Conservation (phyloP, 2,113 vertebrate species). For the Xenus cinereus region DNA sequence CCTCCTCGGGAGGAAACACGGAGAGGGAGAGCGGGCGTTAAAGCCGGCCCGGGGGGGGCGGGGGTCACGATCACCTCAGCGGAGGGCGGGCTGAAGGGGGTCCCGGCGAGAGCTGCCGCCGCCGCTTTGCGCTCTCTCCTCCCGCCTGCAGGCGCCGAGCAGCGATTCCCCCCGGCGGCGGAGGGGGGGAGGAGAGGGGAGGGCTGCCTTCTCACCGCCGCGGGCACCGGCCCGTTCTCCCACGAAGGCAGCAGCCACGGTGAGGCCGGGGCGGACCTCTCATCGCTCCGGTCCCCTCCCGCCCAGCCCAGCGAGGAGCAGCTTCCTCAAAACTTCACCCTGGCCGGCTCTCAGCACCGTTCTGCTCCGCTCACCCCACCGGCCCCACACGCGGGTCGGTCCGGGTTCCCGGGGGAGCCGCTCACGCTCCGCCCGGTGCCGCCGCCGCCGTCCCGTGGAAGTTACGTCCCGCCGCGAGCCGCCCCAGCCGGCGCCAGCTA, state of each 20-base stretch:
- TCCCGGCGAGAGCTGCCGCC: background rate
- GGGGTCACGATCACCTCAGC: background rate
- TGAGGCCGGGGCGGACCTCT: background rate
- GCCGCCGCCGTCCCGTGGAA: background rate
- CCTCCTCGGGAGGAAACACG: background rate
- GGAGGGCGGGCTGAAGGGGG: background rate
- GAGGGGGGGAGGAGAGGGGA: too few relatives aligned
- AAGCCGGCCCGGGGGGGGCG: background rate
- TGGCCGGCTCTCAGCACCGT: background rate
- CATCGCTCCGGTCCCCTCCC: background rate
- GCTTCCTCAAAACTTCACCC: background rate
- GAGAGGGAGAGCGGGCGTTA: background rate
- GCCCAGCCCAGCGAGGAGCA: background rate
- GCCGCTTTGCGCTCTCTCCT: background rate
- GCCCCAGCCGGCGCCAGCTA: background rate
- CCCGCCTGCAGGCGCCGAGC: background rate
- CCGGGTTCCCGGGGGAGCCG: fast-evolving
- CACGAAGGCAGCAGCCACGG: background rate
- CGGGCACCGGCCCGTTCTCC: background rate
- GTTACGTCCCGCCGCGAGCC: background rate
- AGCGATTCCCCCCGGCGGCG: too few relatives aligned
- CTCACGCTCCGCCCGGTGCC: background rate
- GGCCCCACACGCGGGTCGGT: too few relatives aligned
- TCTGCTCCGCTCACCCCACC: background rate
- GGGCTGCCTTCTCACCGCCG: background rate